Evolutionary conservation across 1,140 invertebrate species (phyloP).

Genomic region (Bilobella aurantiaca): DNA sequence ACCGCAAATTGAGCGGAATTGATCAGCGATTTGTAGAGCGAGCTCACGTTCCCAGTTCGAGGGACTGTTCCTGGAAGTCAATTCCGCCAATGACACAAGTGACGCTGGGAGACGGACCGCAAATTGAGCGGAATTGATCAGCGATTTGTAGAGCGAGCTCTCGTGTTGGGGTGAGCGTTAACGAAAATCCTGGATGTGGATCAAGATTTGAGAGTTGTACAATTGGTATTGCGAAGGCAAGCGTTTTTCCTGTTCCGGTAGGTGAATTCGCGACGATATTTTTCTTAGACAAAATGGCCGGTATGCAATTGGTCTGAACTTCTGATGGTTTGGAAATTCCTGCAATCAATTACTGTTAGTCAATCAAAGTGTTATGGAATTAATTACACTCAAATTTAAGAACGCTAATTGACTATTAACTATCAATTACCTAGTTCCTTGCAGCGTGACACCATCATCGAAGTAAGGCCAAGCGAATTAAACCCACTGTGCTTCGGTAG

Average conservation of each 20-base stretch:
- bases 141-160: slow-evolving; percentile 57
- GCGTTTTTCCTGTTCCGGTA: slow-evolving; percentile 95
- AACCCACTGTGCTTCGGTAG: background rate
- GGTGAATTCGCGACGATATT: slow-evolving; percentile 52
- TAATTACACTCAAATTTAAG: background rate
- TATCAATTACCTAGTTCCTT: slow-evolving; percentile 2
- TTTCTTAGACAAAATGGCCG: slow-evolving; percentile 42
- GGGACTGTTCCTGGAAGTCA: slow-evolving; percentile 81
- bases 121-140: slow-evolving; percentile 83
- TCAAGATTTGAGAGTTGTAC: slow-evolving; percentile 81
- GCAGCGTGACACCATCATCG: background rate
- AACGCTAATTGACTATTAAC: background rate
- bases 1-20: slow-evolving; percentile 79
- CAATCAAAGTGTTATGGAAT: background rate
- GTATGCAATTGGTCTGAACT: slow-evolving; percentile 41
- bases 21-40: slow-evolving; percentile 71
- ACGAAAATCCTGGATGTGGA: slow-evolving; percentile 86
- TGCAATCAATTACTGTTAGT: slow-evolving; percentile 24
- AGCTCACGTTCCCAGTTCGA: slow-evolving; percentile 61
- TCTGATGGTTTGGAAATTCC: slow-evolving; percentile 43
- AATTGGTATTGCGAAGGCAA: slow-evolving; percentile 92
- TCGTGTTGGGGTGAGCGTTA: slow-evolving; percentile 90
- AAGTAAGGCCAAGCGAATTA: background rate
- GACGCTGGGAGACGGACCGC: slow-evolving; percentile 69
- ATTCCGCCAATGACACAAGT: slow-evolving; percentile 83